These are phyloP conservation scores for Subacronicta megacephala DNA, from an alignment of 2,888 invertebrate species.

Conservation along the genomic window DNA sequence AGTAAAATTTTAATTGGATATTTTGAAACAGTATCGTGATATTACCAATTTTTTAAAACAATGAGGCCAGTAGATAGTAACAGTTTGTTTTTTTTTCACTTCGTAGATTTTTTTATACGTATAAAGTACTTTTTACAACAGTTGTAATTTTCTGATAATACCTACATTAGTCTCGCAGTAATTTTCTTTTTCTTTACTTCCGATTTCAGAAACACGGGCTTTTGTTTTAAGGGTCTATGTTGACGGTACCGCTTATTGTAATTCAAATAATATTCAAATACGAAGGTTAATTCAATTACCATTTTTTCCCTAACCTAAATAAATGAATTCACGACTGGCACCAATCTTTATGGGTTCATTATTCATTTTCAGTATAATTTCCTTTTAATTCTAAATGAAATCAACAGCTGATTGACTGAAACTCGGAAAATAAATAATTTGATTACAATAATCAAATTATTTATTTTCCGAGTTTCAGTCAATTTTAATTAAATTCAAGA, in stretches of 20 bases:
- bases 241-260: slow-evolving; percentile 18
- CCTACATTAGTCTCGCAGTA: neutral
- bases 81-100: slow-evolving; percentile 2
- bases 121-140: too few species aligned
- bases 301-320: slow-evolving; percentile 38
- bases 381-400: slow-evolving; percentile 3
- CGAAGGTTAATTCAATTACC: slow-evolving; percentile 46
- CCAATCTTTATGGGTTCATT: slow-evolving; percentile 14
- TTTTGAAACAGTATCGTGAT: too few species aligned
- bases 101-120: too few species aligned
- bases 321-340: slow-evolving; percentile 26
- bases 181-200: neutral
- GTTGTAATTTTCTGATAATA: neutral
- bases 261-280: slow-evolving; percentile 50
- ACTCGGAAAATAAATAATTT: too few species aligned
- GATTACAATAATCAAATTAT: too few species aligned
- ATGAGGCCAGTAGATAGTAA: too few species aligned
- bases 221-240: slow-evolving; percentile 6
- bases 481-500: too few species aligned
- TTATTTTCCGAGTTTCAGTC: too few species aligned
- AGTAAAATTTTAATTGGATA: too few species aligned
- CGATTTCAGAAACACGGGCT: too few species aligned
- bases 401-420: slow-evolving; percentile 1
- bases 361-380: slow-evolving; percentile 20
- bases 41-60: too few species aligned